Evolutionary conservation across 2,113 vertebrate species (phyloP).

Genomic region (Spermophilus dauricus): DNA sequence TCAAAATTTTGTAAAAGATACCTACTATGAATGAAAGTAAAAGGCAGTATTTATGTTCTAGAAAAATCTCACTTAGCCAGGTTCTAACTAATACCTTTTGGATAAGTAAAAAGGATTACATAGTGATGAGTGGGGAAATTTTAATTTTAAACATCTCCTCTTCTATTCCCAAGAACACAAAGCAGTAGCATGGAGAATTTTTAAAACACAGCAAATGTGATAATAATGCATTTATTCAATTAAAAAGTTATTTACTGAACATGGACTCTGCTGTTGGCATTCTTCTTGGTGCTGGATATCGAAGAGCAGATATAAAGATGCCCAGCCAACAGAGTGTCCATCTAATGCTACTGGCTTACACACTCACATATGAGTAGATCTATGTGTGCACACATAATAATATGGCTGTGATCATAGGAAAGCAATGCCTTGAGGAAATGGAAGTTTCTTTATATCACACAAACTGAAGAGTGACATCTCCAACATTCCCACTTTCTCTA

Average conservation of each 20-base stretch:
- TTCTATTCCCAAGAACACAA: background rate
- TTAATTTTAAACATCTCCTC: background rate
- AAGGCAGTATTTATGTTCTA: background rate
- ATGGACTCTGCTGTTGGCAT: background rate
- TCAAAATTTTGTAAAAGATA: background rate
- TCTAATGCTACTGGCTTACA: background rate
- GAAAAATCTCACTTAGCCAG: background rate
- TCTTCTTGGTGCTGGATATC: background rate
- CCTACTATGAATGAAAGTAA: background rate
- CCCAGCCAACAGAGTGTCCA: background rate
- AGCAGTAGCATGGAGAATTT: background rate
- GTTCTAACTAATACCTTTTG: background rate
- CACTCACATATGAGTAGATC: background rate
- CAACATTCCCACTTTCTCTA: accelerated
- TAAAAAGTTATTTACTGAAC: background rate
- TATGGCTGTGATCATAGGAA: background rate
- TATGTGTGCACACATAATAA: background rate
- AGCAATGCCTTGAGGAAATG: background rate
- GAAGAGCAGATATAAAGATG: background rate
- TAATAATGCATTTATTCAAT: background rate
- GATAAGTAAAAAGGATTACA: background rate
- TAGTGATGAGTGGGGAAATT: background rate
- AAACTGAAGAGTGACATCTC: background rate
- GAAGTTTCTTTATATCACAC: background rate
- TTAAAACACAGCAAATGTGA: background rate